A percentile compares a stretch with the other conserved stretches of the same genome.
Evolutionary conservation across 2,888 invertebrate genomes (phyloP).

Genomic region (Ectemnius lituratus): DNA sequence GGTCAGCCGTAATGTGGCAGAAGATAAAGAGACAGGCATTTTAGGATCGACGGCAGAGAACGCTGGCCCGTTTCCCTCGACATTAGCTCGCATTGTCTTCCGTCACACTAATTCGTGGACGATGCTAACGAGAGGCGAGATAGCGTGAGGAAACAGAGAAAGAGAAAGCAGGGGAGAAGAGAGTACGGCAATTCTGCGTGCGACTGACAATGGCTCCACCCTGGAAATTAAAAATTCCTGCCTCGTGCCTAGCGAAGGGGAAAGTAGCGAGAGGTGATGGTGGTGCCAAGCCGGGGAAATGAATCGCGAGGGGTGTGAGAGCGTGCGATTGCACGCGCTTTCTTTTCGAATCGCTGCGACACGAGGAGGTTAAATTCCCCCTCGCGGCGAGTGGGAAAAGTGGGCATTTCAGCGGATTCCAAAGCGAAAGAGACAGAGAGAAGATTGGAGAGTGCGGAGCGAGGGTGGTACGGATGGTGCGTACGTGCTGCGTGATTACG

Average conservation of each 20-base stretch:
- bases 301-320: not conserved
- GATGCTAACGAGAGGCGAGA: slow-evolving; percentile 1
- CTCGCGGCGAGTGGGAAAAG: slow-evolving; percentile 36
- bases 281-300: not conserved
- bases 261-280: not conserved
- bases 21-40: slow-evolving; percentile 1
- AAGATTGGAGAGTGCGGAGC: no score
- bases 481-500: slow-evolving; percentile 62
- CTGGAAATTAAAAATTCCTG: slow-evolving; percentile 22
- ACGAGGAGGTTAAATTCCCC: slow-evolving; percentile 36
- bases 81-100: not conserved
- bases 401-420: slow-evolving; percentile 60
- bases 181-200: not conserved
- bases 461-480: slow-evolving; percentile 18
- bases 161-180: no score
- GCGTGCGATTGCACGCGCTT: not conserved
- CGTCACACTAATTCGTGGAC: not conserved
- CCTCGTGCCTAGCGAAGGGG: slow-evolving; percentile 4
- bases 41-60: not conserved
- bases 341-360: slow-evolving; percentile 23
- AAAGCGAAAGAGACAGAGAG: slow-evolving; percentile 51
- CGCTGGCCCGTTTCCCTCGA: not conserved
- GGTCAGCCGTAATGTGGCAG: not conserved
- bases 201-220: slow-evolving; percentile 26
- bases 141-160: not conserved